These are phyloP conservation scores for Limenitis camilla DNA, from an alignment of 2,888 invertebrate species.

Conservation along the genomic window DNA sequence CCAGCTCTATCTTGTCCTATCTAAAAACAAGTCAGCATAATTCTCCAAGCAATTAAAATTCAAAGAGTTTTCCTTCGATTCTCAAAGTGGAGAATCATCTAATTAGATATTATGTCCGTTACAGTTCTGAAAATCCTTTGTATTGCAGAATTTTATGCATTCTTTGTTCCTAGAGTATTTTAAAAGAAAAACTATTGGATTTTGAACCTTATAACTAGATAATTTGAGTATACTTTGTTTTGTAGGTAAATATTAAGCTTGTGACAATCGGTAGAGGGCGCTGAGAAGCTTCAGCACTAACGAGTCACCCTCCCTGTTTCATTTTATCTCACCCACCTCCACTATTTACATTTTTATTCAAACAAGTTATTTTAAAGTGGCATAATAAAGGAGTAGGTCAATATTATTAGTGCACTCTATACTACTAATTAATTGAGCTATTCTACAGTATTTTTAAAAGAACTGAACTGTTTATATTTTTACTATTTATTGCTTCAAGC, in stretches of 20 bases:
- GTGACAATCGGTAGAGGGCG: constrained; percentile 58
- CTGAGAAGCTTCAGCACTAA: constrained; percentile 52
- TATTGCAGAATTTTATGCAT: constrained; percentile 65
- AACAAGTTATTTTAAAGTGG: constrained; percentile 46
- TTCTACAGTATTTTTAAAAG: not conserved
- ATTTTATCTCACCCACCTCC: constrained; percentile 47
- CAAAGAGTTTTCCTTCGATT: constrained; percentile 24
- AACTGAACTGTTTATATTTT: no score
- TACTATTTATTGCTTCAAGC: no score
- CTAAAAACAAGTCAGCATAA: not conserved
- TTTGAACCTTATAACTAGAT: constrained; percentile 33
- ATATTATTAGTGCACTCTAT: not conserved
- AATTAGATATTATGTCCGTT: constrained; percentile 68
- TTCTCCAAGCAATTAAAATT: constrained; percentile 15
- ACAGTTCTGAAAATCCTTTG: constrained; percentile 68
- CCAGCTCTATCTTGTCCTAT: no score
- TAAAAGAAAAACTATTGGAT: constrained; percentile 32
- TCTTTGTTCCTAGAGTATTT: constrained; percentile 59
- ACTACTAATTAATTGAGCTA: not conserved
- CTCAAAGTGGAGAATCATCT: constrained; percentile 51
- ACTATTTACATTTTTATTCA: constrained; percentile 45
- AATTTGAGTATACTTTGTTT: constrained; percentile 35
- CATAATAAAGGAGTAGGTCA: not conserved
- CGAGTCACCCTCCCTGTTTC: constrained; percentile 59
- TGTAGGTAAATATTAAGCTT: constrained; percentile 49